Conservation (phyloP, 2,797 vertebrate genomes). For the Lepilemur ruficaudatus region DNA sequence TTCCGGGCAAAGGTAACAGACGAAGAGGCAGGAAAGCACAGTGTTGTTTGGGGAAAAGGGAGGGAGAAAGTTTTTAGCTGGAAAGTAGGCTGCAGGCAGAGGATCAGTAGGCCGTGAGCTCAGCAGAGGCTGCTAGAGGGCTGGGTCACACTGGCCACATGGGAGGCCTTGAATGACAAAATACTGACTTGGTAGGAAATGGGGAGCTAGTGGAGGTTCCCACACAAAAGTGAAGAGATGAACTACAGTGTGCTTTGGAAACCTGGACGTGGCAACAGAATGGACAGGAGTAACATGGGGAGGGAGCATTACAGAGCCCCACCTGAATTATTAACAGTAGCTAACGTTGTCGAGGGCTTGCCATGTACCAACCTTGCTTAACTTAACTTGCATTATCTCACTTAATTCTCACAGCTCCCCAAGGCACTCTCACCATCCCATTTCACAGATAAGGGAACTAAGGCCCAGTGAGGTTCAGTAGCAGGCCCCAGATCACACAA, state of each 20-base stretch:
- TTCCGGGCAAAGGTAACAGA: not conserved
- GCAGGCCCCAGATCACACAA: not conserved
- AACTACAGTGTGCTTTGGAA: not conserved
- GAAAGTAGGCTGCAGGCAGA: not conserved
- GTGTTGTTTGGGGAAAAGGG: not conserved
- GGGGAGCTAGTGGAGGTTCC: not conserved
- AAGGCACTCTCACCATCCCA: not conserved
- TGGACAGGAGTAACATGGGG: accelerated
- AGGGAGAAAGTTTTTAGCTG: not conserved
- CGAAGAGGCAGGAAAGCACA: not conserved
- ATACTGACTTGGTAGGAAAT: not conserved
- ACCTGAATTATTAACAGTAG: not conserved
- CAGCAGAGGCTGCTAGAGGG: not conserved
- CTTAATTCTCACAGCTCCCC: not conserved
- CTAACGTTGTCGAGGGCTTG: accelerated
- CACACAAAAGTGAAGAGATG: not conserved
- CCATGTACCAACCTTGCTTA: not conserved
- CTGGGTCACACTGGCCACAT: not conserved
- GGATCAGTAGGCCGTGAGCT: not conserved
- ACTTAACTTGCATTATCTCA: not conserved
- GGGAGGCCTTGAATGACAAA: not conserved
- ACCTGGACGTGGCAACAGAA: not conserved
- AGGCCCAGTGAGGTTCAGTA: not conserved
- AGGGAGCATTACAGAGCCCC: not conserved
- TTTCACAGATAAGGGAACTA: not conserved